phyloP scores from a whole-genome alignment of 2,113 vertebrate species.

The Suncus etruscus region DNA sequence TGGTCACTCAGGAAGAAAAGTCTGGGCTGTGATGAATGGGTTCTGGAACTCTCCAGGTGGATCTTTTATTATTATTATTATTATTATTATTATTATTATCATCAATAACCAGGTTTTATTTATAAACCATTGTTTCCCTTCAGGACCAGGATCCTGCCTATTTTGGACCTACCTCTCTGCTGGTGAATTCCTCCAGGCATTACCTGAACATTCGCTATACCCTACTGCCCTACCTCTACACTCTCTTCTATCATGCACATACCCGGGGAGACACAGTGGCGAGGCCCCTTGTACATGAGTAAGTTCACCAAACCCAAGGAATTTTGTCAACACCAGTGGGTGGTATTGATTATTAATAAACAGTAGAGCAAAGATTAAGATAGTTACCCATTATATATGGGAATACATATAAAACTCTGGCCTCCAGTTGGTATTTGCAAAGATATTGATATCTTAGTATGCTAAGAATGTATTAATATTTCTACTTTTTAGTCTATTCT shows the following conservation, averaged over 20 bases:
- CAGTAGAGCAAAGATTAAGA: neutral
- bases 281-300: constrained; percentile 95
- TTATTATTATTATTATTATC: too few species aligned
- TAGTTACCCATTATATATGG: neutral
- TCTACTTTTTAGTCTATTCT: neutral
- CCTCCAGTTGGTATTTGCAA: neutral
- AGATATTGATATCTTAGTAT: neutral
- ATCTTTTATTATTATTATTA: neutral
- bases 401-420: neutral
- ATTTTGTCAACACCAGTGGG: neutral
- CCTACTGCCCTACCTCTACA: constrained; percentile 97
- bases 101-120: neutral
- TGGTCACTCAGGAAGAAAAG: neutral
- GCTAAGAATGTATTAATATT: neutral
- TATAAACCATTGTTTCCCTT: constrained; percentile 57
- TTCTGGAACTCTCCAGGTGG: neutral
- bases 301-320: constrained; percentile 82
- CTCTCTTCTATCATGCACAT: constrained; percentile 94
- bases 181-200: constrained; percentile 91
- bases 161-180: constrained; percentile 88
- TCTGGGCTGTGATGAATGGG: neutral
- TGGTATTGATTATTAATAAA: neutral
- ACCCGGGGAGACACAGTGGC: constrained; percentile 92
- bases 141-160: constrained; percentile 96
- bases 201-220: constrained; percentile 97